Conservation (phyloP, 2,113 vertebrate genomes). For the Eptatretus burgeri region DNA sequence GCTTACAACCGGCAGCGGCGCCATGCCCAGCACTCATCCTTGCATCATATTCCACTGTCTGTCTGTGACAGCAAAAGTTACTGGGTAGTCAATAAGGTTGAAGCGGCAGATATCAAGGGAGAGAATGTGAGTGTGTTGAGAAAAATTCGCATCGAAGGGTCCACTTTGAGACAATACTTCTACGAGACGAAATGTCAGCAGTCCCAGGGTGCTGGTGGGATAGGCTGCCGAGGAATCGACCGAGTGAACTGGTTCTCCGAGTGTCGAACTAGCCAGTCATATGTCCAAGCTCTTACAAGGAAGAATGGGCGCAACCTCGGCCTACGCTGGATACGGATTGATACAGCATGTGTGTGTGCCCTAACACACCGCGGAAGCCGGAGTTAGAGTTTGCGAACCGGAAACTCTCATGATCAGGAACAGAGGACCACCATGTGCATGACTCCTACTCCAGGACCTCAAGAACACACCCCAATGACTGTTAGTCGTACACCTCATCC, state of each 20-base stretch:
- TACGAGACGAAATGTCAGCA: not conserved
- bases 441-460: too few species aligned
- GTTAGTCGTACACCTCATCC: too few species aligned
- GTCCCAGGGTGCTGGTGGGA: not conserved
- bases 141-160: not conserved
- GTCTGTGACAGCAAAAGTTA: slow-evolving; percentile 1
- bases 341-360: slow-evolving; percentile 83
- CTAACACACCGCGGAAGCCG: slow-evolving; percentile 14
- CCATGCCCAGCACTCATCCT: not conserved
- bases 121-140: not conserved
- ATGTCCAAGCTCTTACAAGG: slow-evolving; percentile 58
- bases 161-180: slow-evolving; percentile 3
- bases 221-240: slow-evolving; percentile 63
- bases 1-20: too few species aligned
- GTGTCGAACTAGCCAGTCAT: slow-evolving; percentile 81
- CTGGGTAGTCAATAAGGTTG: not conserved
- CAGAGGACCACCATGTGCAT: too few species aligned
- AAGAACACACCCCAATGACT: too few species aligned
- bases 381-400: not conserved
- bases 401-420: too few species aligned
- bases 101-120: slow-evolving; percentile 4
- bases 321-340: slow-evolving; percentile 93
- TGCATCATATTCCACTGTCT: not conserved
- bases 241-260: slow-evolving; percentile 96
- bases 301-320: slow-evolving; percentile 31